Evolutionary conservation across 2,797 vertebrate genomes (phyloP).

Genomic region (Sebastes nivosus): DNA sequence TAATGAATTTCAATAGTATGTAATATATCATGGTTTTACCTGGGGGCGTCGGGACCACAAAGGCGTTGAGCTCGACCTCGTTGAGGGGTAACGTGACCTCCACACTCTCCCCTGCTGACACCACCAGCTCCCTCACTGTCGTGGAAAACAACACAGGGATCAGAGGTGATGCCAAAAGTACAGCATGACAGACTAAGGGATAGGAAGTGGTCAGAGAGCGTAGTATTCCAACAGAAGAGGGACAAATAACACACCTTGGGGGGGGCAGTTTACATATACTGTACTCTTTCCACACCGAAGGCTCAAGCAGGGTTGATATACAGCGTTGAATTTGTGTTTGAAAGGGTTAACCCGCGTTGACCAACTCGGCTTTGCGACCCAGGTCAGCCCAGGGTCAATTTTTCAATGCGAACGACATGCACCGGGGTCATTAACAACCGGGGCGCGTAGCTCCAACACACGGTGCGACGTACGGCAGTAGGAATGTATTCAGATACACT

Average conservation of each 20-base stretch:
- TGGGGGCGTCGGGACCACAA: conserved; percentile 86
- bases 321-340: no score
- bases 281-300: no score
- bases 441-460: fast-evolving
- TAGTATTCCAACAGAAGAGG: not conserved
- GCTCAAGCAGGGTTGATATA: no score
- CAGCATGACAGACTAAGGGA: not conserved
- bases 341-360: no score
- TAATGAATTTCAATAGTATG: not conserved
- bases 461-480: no score
- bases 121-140: conserved; percentile 89
- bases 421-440: no score
- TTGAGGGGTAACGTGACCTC: conserved; percentile 92
- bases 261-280: not conserved
- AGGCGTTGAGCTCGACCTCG: conserved; percentile 94
- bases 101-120: conserved; percentile 93
- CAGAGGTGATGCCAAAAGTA: conserved; percentile 4
- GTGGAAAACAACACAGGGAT: conserved; percentile 31
- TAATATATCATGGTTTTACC: conserved; percentile 70
- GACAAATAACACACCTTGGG: not conserved
- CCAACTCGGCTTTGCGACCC: fast-evolving
- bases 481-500: no score
- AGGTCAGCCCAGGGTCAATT: no score
- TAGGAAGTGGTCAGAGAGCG: not conserved
- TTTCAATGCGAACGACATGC: fast-evolving